Evolutionary conservation across 2,113 vertebrate genomes (phyloP).

Genomic region (Prunella fulvescens): DNA sequence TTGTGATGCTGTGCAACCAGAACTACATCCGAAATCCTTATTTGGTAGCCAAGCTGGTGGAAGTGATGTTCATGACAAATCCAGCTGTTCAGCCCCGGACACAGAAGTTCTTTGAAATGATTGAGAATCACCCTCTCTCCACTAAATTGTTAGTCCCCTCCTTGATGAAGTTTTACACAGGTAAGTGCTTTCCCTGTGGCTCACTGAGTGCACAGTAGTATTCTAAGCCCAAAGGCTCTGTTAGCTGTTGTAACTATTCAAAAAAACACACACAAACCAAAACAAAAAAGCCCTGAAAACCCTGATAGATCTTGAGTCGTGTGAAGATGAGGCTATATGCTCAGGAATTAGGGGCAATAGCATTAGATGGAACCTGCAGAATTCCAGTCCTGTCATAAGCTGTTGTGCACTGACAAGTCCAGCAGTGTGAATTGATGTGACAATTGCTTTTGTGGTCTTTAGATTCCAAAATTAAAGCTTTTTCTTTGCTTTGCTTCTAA

Average conservation of each 20-base stretch:
- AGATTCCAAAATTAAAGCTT: not conserved
- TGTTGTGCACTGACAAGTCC: not conserved
- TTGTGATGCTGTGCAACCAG: conserved; percentile 98
- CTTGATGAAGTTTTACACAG: conserved; percentile 99
- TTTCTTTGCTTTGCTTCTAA: not conserved
- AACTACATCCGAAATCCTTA: conserved; percentile 99
- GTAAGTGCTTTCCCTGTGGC: conserved; percentile 51
- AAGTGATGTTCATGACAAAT: conserved; percentile 98
- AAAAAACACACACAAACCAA: not conserved
- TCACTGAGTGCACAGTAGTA: not conserved
- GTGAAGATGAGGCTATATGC: not conserved
- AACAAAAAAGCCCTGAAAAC: not conserved
- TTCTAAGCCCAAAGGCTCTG: not conserved
- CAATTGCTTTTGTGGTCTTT: not conserved
- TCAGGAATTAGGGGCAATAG: not conserved
- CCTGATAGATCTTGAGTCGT: not conserved
- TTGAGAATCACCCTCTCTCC: conserved; percentile 95
- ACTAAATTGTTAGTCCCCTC: conserved; percentile 93
- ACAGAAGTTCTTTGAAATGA: conserved; percentile 97
- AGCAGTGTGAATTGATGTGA: not conserved
- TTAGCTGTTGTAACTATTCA: not conserved
- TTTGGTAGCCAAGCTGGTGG: conserved; percentile 95
- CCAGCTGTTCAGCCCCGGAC: conserved; percentile 96
- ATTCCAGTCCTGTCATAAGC: not conserved
- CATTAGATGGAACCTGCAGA: not conserved